Percentiles rank a stretch among this genome's conserved stretches.
Conservation (phyloP, 2,888 invertebrate species). For the Phortica magna region DNA sequence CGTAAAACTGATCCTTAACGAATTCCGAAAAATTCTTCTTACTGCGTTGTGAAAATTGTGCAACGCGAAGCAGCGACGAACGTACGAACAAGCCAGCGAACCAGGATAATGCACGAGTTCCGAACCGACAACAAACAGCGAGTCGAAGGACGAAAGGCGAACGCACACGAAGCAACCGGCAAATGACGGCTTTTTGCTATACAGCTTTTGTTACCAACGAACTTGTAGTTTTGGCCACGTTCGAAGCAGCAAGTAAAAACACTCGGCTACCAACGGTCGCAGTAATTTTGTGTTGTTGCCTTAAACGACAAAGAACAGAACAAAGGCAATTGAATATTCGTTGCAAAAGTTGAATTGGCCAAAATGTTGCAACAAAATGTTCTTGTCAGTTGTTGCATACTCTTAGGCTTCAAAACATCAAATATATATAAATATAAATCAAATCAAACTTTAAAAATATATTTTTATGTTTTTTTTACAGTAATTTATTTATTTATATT, state of each 20-base stretch:
- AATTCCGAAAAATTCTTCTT: slow-evolving; percentile 73
- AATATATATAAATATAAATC: too few relatives aligned
- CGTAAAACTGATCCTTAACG: slow-evolving; percentile 78
- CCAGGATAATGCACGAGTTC: slow-evolving; percentile 61
- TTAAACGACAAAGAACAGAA: slow-evolving; percentile 15
- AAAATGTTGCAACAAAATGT: too few relatives aligned
- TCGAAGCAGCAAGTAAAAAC: slow-evolving; percentile 46
- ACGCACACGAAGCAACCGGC: slow-evolving; percentile 8
- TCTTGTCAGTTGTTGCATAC: too few relatives aligned
- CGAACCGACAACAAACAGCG: slow-evolving; percentile 46
- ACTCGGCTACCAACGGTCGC: slow-evolving; percentile 52
- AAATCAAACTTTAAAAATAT: too few relatives aligned
- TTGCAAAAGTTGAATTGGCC: too few relatives aligned
- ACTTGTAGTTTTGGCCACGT: slow-evolving; percentile 50
- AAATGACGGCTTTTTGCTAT: slow-evolving; percentile 10
- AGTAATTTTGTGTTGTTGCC: slow-evolving; percentile 35
- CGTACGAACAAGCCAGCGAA: slow-evolving; percentile 39
- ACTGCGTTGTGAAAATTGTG: slow-evolving; percentile 62
- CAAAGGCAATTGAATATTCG: slow-evolving; percentile 33
- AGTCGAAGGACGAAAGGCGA: not conserved
- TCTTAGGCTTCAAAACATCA: too few relatives aligned
- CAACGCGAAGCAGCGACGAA: slow-evolving; percentile 61
- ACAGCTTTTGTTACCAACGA: slow-evolving; percentile 40
- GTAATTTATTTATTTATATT: not conserved
- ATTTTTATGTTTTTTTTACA: too few relatives aligned